Conservation (phyloP, 2,797 vertebrate genomes). For the Phalloptychus januarius region DNA sequence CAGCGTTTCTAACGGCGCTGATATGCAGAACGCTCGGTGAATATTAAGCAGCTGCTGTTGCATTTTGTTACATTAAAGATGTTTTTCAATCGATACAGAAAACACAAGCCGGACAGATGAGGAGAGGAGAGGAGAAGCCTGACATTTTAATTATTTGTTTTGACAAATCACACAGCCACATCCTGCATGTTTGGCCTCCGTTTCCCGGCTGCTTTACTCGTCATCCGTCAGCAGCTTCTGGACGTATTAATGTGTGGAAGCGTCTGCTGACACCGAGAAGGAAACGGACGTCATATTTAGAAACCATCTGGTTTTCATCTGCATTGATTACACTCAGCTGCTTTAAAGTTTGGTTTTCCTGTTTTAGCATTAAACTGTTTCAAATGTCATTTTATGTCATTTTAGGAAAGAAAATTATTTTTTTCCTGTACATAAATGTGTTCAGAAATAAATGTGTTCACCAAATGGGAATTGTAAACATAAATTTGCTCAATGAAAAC, state of each 20-base stretch:
- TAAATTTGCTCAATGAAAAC: not conserved
- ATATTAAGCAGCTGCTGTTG: conserved; percentile 1
- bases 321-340: not conserved
- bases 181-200: not conserved
- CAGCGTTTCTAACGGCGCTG: not conserved
- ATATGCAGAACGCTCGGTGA: not conserved
- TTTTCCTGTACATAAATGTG: not conserved
- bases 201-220: not conserved
- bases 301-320: not conserved
- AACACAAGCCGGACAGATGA: not conserved
- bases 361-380: not conserved
- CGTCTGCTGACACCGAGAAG: not conserved
- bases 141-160: conserved; percentile 5
- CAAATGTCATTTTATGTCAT: not conserved
- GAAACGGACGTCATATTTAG: not conserved
- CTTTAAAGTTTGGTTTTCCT: not conserved
- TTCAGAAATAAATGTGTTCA: not conserved
- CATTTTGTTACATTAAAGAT: not conserved
- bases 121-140: not conserved
- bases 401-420: not conserved
- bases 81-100: not conserved
- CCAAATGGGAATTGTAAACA: not conserved
- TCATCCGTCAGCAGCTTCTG: not conserved
- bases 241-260: not conserved
- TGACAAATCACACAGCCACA: not conserved